Conservation (phyloP, 2,113 vertebrate species). For the Hydrochoerus hydrochaeris region DNA sequence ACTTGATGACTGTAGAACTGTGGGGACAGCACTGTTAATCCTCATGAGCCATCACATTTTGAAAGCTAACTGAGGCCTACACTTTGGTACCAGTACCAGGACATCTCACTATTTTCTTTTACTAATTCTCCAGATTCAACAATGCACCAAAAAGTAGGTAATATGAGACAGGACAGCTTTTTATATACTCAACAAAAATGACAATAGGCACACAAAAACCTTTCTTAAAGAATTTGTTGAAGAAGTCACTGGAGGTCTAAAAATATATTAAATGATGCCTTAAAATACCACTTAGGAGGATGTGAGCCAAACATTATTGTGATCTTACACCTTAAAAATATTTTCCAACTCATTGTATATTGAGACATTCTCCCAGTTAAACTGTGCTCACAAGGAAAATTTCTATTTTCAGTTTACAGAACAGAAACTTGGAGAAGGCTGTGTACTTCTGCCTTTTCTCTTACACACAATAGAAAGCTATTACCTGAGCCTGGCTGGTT, state of each 20-base stretch:
- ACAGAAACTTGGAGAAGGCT: constrained; percentile 68
- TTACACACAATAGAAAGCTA: constrained; percentile 61
- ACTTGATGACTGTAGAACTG: background rate
- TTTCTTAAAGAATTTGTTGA: background rate
- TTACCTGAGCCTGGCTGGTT: constrained; percentile 26
- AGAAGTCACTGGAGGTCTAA: constrained; percentile 58
- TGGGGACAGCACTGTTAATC: background rate
- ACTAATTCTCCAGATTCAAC: background rate
- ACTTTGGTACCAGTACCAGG: constrained; percentile 46
- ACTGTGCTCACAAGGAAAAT: constrained; percentile 68
- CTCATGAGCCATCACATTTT: background rate
- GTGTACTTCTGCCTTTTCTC: constrained; percentile 66
- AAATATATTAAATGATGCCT: constrained; percentile 60
- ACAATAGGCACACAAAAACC: constrained; percentile 40
- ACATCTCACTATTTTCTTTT: constrained; percentile 43
- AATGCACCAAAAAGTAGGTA: background rate
- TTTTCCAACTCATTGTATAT: constrained; percentile 72
- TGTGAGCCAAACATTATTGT: constrained; percentile 55
- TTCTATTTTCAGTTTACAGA: constrained; percentile 73
- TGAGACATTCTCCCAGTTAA: constrained; percentile 40
- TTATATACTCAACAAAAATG: constrained; percentile 36
- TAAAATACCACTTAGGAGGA: constrained; percentile 62
- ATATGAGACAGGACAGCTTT: background rate
- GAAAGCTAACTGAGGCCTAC: constrained; percentile 58
- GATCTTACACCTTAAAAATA: constrained; percentile 75